Percentiles rank a stretch among this genome's conserved stretches.
These are phyloP conservation scores for Diarsia rubi DNA, from an alignment of 2,888 invertebrate species.

Conservation along the genomic window DNA sequence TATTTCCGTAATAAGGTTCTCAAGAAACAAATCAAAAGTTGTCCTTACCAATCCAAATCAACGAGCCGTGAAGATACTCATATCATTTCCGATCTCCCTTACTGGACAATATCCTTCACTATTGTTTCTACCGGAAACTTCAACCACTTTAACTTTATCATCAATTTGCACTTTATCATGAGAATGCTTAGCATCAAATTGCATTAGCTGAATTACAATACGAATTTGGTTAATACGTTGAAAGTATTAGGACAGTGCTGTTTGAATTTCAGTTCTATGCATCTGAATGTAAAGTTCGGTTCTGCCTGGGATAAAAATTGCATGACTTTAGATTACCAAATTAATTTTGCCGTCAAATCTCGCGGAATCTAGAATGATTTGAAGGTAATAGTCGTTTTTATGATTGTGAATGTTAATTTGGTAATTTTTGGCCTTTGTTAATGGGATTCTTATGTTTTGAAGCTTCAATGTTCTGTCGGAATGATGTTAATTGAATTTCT, in stretches of 20 bases:
- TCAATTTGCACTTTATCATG: slow-evolving; percentile 52
- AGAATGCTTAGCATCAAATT: slow-evolving; percentile 47
- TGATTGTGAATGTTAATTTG: slow-evolving; percentile 42
- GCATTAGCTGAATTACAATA: slow-evolving; percentile 21
- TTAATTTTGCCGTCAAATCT: slow-evolving; percentile 58
- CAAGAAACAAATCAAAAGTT: slow-evolving; percentile 53
- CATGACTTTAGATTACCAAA: slow-evolving; percentile 60
- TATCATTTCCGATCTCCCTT: slow-evolving; percentile 70
- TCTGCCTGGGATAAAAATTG: neutral
- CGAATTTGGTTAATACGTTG: slow-evolving; percentile 45
- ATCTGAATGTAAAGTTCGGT: neutral
- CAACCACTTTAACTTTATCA: slow-evolving; percentile 44
- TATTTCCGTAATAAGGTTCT: slow-evolving; percentile 39
- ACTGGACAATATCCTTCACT: slow-evolving; percentile 70
- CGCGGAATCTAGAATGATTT: slow-evolving; percentile 48
- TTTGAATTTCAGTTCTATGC: slow-evolving; percentile 19
- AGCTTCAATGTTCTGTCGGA: slow-evolving; percentile 40
- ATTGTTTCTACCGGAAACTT: slow-evolving; percentile 71
- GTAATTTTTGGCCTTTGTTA: slow-evolving; percentile 52
- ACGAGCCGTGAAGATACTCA: slow-evolving; percentile 69
- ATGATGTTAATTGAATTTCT: slow-evolving; percentile 52
- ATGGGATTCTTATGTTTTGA: slow-evolving; percentile 59
- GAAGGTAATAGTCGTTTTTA: slow-evolving; percentile 55
- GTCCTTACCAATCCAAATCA: slow-evolving; percentile 58
- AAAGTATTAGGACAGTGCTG: slow-evolving; percentile 27